phyloP scores from a whole-genome alignment of 2,888 invertebrate species.

The Eupithecia dodoneata region DNA sequence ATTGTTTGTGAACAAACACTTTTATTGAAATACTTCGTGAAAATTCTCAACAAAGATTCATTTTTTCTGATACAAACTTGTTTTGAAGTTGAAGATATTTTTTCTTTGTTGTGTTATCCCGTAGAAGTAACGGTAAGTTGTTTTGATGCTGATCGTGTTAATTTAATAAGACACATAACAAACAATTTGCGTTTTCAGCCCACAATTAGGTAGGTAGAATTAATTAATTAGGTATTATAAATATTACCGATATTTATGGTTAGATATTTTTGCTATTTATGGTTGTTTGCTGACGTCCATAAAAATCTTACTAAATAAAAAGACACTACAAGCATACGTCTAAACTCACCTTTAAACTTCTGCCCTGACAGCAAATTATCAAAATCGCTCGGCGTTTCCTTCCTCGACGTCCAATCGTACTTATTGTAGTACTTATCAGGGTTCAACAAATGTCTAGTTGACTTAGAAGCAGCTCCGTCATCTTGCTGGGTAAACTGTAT shows the following conservation, averaged over 20 bases:
- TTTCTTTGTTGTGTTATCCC: slow-evolving; percentile 16
- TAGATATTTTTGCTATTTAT: neutral
- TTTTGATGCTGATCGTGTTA: slow-evolving; percentile 4
- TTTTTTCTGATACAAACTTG: slow-evolving; percentile 32
- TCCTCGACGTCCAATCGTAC: slow-evolving; percentile 83
- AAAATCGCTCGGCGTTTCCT: slow-evolving; percentile 80
- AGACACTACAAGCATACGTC: neutral
- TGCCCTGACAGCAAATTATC: slow-evolving; percentile 72
- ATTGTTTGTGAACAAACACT: slow-evolving; percentile 51
- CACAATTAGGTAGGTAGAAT: neutral
- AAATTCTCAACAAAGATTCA: slow-evolving; percentile 35
- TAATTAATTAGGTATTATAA: neutral
- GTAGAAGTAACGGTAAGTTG: neutral
- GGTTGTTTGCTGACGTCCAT: neutral
- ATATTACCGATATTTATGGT: neutral
- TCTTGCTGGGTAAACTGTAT: slow-evolving; percentile 92
- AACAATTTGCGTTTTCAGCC: neutral
- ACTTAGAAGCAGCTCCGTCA: slow-evolving; percentile 90
- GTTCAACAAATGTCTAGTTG: slow-evolving; percentile 90
- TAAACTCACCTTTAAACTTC: slow-evolving; percentile 74
- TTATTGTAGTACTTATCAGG: slow-evolving; percentile 87
- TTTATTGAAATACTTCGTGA: slow-evolving; percentile 43
- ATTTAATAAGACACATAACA: neutral
- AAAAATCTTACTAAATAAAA: neutral
- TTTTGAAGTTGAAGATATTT: slow-evolving; percentile 21